phyloP scores from a whole-genome alignment of 1,140 invertebrate genomes.

The Platyscapa corneri region DNA sequence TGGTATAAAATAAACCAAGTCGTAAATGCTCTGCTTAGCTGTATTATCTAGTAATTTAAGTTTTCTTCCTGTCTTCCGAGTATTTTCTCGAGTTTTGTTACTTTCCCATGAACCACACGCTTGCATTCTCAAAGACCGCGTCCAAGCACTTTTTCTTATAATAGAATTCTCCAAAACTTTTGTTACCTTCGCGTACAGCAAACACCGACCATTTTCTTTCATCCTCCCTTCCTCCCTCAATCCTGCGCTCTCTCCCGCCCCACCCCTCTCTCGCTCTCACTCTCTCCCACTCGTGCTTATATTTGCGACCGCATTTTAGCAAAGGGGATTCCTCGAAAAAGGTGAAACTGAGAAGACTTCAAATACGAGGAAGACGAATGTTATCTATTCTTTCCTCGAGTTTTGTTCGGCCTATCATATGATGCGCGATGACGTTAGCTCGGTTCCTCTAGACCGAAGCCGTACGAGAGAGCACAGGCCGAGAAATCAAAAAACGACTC shows the following conservation, averaged over 20 bases:
- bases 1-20: neutral
- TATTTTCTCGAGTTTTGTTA: conserved; percentile 35
- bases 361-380: conserved; percentile 9
- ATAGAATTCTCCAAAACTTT: conserved; percentile 38
- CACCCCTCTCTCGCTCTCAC: neutral
- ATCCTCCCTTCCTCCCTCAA: neutral
- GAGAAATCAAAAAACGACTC: neutral
- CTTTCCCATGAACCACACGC: conserved; percentile 8
- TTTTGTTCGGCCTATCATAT: neutral
- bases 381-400: conserved; percentile 6
- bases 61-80: conserved; percentile 29
- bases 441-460: neutral
- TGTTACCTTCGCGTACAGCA: conserved; percentile 14
- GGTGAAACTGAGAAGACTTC: conserved; percentile 17
- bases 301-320: neutral
- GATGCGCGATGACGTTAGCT: conserved; percentile 4
- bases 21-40: neutral
- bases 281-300: neutral
- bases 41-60: neutral
- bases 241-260: neutral
- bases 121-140: conserved; percentile 9
- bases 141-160: conserved; percentile 24
- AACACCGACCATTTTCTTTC: conserved; percentile 30
- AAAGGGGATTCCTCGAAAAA: conserved; percentile 33
- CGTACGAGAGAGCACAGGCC: neutral